Percentiles rank a stretch among this genome's conserved stretches.
Conservation (phyloP, 2,797 vertebrate genomes). For the Pogonophryne albipinna region DNA sequence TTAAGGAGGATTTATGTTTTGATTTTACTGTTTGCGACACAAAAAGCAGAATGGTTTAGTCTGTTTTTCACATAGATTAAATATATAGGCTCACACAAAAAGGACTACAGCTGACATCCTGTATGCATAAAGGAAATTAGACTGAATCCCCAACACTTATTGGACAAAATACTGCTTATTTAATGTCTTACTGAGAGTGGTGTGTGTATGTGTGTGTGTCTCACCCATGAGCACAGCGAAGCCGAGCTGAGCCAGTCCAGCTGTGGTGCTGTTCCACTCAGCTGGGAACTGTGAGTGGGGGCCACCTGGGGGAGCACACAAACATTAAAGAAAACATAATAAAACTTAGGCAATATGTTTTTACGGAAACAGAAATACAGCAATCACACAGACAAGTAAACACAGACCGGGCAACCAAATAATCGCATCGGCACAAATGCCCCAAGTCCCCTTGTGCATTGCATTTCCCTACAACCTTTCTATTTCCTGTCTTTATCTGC, state of each 20-base stretch:
- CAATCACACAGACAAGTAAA: background rate
- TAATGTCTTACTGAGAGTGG: background rate
- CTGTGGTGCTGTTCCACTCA: conserved; percentile 86
- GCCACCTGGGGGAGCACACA: conserved; percentile 80
- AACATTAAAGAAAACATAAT: background rate
- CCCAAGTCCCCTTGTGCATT: too few relatives aligned
- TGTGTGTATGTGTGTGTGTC: conserved; percentile 26
- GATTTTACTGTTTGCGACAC: background rate
- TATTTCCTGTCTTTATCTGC: too few relatives aligned
- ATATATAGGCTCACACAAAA: background rate
- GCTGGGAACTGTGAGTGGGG: conserved; percentile 88
- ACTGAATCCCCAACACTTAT: background rate
- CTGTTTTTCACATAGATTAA: background rate
- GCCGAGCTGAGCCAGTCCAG: conserved; percentile 84
- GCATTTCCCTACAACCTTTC: too few relatives aligned
- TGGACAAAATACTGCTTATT: too few relatives aligned
- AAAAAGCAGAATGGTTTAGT: background rate
- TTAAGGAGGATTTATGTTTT: background rate
- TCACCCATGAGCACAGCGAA: conserved; percentile 89
- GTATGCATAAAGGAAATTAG: background rate
- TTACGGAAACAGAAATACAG: background rate
- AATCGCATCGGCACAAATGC: too few relatives aligned
- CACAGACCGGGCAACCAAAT: conserved; percentile 71
- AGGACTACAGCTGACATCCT: too few relatives aligned
- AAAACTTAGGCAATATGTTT: background rate